Conservation (phyloP, 2,888 invertebrate species). For the Lochmaea capreae region DNA sequence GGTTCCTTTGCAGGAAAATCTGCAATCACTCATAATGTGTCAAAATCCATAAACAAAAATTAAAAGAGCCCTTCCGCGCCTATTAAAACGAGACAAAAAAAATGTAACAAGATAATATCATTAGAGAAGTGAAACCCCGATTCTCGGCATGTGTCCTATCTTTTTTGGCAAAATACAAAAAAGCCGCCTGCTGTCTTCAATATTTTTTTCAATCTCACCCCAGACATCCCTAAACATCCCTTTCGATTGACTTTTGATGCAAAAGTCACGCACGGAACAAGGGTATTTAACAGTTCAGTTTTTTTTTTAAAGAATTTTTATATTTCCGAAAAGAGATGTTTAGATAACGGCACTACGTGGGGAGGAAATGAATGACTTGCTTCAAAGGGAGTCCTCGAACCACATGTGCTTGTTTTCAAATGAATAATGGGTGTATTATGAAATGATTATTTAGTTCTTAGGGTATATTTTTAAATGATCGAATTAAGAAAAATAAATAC, state of each 20-base stretch:
- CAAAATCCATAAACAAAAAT: not conserved
- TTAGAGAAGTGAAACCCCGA: constrained; percentile 17
- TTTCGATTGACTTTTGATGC: constrained; percentile 42
- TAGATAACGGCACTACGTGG: constrained; percentile 45
- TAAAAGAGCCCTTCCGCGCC: not conserved
- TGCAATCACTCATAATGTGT: constrained; percentile 1
- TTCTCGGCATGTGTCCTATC: constrained; percentile 31
- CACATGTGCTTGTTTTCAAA: constrained; percentile 39
- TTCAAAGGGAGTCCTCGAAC: constrained; percentile 32
- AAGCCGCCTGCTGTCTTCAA: constrained; percentile 38
- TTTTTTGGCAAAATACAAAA: constrained; percentile 37
- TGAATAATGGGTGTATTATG: constrained; percentile 31
- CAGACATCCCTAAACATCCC: constrained; percentile 38
- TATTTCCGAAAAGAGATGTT: constrained; percentile 58
- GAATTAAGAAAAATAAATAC: not conserved
- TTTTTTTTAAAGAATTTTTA: constrained; percentile 55
- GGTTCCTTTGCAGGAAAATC: not conserved
- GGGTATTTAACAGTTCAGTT: constrained; percentile 43
- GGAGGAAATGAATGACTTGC: constrained; percentile 41
- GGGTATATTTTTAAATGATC: not conserved
- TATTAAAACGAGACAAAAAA: constrained; percentile 20
- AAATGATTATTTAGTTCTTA: constrained; percentile 18
- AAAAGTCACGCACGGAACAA: constrained; percentile 48
- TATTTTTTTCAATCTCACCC: constrained; percentile 30
- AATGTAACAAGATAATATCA: constrained; percentile 20